Evolutionary conservation across 2,888 invertebrate genomes (phyloP).

Genomic region (Tachina lurida): DNA sequence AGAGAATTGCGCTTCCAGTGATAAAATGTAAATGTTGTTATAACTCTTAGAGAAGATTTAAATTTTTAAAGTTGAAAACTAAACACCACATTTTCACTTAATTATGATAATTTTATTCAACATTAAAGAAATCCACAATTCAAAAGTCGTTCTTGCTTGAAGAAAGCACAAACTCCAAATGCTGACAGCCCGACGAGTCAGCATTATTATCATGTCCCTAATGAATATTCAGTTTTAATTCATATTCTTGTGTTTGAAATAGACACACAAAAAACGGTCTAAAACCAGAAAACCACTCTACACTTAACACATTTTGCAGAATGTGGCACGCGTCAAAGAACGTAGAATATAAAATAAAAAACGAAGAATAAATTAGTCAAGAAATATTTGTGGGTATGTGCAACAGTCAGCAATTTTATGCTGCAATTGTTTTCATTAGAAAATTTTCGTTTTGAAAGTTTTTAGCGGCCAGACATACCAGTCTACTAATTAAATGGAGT

Average conservation of each 20-base stretch:
- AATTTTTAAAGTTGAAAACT: constrained; percentile 5
- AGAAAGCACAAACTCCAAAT: constrained; percentile 13
- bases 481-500: background rate
- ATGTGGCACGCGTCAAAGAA: constrained; percentile 58
- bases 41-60: background rate
- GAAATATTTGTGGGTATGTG: constrained; percentile 15
- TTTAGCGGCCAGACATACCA: background rate
- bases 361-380: background rate
- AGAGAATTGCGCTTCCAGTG: no score
- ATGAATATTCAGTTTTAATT: constrained; percentile 24
- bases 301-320: constrained; percentile 22
- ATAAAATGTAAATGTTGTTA: no score
- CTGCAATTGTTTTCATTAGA: constrained; percentile 41
- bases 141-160: background rate
- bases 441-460: background rate
- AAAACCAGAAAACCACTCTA: constrained; percentile 27
- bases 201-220: constrained; percentile 5
- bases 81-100: background rate
- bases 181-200: background rate
- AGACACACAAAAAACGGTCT: background rate
- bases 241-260: background rate
- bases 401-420: constrained; percentile 13
- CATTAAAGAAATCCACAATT: constrained; percentile 12
- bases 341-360: background rate
- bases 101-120: constrained; percentile 25